These are phyloP conservation scores for Calameuta filiformis DNA, from an alignment of 2,888 invertebrate genomes.

Conservation along the genomic window DNA sequence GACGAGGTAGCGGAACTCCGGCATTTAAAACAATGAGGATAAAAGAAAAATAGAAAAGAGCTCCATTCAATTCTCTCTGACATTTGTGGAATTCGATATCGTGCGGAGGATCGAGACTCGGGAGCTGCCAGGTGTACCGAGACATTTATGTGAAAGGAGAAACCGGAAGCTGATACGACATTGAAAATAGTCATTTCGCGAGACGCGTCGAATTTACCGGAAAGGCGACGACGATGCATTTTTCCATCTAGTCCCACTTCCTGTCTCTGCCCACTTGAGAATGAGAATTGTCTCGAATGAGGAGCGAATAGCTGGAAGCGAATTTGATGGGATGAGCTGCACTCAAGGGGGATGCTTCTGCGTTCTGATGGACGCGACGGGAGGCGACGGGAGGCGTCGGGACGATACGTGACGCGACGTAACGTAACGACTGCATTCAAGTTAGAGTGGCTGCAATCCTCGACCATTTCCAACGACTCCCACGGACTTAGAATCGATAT, in stretches of 20 bases:
- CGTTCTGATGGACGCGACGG: constrained; percentile 9
- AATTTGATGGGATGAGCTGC: constrained; percentile 16
- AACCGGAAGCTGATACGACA: constrained; percentile 5
- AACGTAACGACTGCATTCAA: constrained; percentile 54
- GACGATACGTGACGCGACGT: constrained; percentile 5
- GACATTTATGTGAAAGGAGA: too few relatives aligned
- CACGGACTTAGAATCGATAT: constrained; percentile 47
- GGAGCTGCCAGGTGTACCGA: too few relatives aligned
- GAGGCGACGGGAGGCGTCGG: background rate
- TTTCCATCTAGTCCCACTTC: constrained; percentile 17
- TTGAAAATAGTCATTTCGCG: constrained; percentile 36
- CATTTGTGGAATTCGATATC: too few relatives aligned
- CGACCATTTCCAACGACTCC: constrained; percentile 39
- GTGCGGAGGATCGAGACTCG: too few relatives aligned
- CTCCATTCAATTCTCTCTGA: too few relatives aligned
- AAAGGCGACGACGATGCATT: constrained; percentile 13
- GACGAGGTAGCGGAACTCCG: too few relatives aligned
- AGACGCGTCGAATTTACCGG: constrained; percentile 23
- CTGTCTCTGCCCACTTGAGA: constrained; percentile 2
- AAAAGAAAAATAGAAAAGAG: too few relatives aligned
- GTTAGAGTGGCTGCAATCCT: constrained; percentile 41
- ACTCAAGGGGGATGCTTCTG: constrained; percentile 7
- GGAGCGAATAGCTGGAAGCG: constrained; percentile 26
- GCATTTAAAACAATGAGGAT: too few relatives aligned
- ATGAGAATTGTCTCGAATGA: constrained; percentile 34